These are phyloP conservation scores for Periparus ater DNA, from an alignment of 2,797 vertebrate species.

Conservation along the genomic window DNA sequence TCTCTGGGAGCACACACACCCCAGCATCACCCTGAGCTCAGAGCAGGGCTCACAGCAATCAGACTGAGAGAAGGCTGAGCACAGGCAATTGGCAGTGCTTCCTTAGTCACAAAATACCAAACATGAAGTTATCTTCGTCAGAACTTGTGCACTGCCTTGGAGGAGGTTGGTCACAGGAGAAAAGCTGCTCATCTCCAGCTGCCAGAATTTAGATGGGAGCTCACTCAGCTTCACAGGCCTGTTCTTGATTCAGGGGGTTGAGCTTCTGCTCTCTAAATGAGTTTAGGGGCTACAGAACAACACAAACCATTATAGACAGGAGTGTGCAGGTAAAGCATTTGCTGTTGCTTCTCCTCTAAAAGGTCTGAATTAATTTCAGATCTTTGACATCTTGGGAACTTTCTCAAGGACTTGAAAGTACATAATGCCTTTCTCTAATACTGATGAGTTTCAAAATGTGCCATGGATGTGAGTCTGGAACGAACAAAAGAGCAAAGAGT, in stretches of 20 bases:
- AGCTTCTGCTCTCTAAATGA: neutral
- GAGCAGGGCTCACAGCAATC: neutral
- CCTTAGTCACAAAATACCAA: neutral
- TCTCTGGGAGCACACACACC: neutral
- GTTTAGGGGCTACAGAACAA: neutral
- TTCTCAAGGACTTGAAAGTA: neutral
- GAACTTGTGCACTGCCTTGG: neutral
- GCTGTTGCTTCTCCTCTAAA: neutral
- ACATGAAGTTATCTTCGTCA: neutral
- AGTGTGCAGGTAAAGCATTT: neutral
- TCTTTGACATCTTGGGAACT: neutral
- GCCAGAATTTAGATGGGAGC: neutral
- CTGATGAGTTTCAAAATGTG: neutral
- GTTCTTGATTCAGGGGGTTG: neutral
- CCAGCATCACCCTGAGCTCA: neutral
- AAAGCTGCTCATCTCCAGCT: neutral
- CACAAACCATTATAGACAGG: too few species aligned
- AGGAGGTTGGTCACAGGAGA: neutral
- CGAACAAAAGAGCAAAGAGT: neutral
- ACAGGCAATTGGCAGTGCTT: neutral
- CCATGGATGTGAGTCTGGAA: neutral
- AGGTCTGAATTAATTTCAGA: neutral
- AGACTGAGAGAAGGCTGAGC: neutral
- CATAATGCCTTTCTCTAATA: neutral
- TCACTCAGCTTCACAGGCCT: neutral